Conservation (phyloP, 2,888 invertebrate genomes). For the Diachrysia chrysitis region DNA sequence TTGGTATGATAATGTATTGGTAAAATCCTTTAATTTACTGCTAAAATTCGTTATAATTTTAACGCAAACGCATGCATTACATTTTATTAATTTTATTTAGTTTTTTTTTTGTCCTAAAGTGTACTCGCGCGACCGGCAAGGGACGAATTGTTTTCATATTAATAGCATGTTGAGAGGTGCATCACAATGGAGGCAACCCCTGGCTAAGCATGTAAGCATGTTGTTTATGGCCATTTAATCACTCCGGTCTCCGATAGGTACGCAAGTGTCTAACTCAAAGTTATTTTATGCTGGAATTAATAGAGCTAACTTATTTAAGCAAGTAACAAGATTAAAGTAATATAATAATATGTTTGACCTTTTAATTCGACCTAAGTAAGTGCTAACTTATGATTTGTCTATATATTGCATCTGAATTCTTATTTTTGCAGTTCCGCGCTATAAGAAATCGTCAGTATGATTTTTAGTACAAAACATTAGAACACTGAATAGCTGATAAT, state of each 20-base stretch:
- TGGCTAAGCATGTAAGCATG: slow-evolving; percentile 73
- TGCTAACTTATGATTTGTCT: too few species aligned
- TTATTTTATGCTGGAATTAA: slow-evolving; percentile 14
- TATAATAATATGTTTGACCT: not conserved
- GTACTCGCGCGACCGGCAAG: slow-evolving; percentile 77
- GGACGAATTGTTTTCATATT: slow-evolving; percentile 89
- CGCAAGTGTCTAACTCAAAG: slow-evolving; percentile 19
- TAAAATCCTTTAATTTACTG: too few species aligned
- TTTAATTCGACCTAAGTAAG: too few species aligned
- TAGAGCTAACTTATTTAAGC: not conserved
- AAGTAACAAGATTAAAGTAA: too few species aligned
- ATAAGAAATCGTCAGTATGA: too few species aligned
- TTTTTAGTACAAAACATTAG: too few species aligned
- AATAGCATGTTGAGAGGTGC: slow-evolving; percentile 85
- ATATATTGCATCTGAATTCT: too few species aligned
- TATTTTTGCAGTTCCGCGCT: too few species aligned
- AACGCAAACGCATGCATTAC: too few species aligned
- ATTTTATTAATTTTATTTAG: not conserved
- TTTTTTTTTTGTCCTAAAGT: slow-evolving; percentile 64
- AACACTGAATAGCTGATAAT: too few species aligned
- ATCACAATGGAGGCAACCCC: slow-evolving; percentile 75
- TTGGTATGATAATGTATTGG: too few species aligned
- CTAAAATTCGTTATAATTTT: too few species aligned
- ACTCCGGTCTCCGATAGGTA: slow-evolving; percentile 37
- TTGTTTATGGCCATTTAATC: slow-evolving; percentile 72